Evolutionary conservation across 1,140 invertebrate species (phyloP), one percentile per base, ranked within the genome.

Genomic region (Saccostrea glomerata): DNA sequence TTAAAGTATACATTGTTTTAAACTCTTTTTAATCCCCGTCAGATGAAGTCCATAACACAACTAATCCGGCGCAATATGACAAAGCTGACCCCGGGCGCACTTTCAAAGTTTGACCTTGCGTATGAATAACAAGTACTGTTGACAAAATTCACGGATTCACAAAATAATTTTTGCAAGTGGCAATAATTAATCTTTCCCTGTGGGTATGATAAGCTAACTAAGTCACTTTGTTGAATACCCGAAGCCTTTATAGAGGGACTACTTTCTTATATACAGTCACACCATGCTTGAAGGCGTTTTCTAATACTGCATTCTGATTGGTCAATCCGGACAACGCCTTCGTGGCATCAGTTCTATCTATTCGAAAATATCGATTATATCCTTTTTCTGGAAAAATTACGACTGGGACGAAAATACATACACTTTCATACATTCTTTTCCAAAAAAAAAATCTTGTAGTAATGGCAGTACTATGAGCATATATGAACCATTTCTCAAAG

Each of bases 271-370:
- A 25, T 47, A 30, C 82, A 30, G 56, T 66, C 20, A 23, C 13
- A 60, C 36, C n/a, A 20, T 63, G 23, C 60, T 25, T 11, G 30
- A 36, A 30, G 70, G 70, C 25, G 70, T 77, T 82, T 87, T 40
- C 56, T 83, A 84, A 20, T 40, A 1, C 66, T 56, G 73, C 73
- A 63, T 54, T 85, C 84, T 88, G 84, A 82, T 85, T 88, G 66
- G 66, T 86, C 54, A 58, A 54, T 84, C 54, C 25, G 84, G 84
- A 82, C 73, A 60, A 87, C 70, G 73, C 73, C 73, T 87, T 77
- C 73, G 30, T 73, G 15, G 73, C 54, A n/a, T 54, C 54, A 30
- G n/a, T 20, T 23, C 54, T n/a, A n/a, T 55, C 54, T 58, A 25
- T 56, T 47, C 15, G 56, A 84, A 60, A 85, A 40, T 63, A 77